A percentile compares a stretch with the other conserved stretches of the same genome.
Evolutionary conservation across 2,888 invertebrate genomes (phyloP).

Genomic region (Synanthedon andrenaeformis): DNA sequence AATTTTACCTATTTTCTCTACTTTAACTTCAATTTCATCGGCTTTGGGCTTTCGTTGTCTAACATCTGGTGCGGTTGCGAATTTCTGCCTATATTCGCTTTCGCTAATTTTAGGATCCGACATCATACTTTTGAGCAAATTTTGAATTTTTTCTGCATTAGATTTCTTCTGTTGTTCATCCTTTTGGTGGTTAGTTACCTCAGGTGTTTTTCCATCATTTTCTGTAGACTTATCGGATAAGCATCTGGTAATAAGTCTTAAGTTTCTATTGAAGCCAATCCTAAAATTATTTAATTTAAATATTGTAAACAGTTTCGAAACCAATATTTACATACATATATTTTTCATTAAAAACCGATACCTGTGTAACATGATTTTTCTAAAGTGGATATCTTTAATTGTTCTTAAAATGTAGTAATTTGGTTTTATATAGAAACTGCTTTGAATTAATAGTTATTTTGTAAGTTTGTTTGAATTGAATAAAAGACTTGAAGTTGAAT

Average conservation of each 20-base stretch:
- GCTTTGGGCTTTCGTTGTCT: slow-evolving; percentile 22
- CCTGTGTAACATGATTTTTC: no score
- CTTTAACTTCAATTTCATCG: slow-evolving; percentile 39
- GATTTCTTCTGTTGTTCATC: slow-evolving; percentile 22
- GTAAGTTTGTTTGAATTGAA: no score
- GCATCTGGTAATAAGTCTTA: slow-evolving; percentile 29
- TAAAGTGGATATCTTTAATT: no score
- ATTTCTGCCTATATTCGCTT: slow-evolving; percentile 42
- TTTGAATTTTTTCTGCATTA: slow-evolving; percentile 51
- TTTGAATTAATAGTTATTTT: no score
- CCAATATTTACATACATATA: no score
- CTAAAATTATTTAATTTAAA: slow-evolving; percentile 9
- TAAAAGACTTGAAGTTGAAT: neutral
- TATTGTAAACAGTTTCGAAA: slow-evolving; percentile 3
- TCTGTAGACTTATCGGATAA: slow-evolving; percentile 40
- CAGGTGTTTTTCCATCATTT: slow-evolving; percentile 25
- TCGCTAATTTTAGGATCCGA: slow-evolving; percentile 46
- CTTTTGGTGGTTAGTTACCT: slow-evolving; percentile 10
- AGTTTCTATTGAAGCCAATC: slow-evolving; percentile 25
- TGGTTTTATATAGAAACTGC: no score
- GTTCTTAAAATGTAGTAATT: no score
- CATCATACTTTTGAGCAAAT: slow-evolving; percentile 52
- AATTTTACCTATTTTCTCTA: slow-evolving; percentile 44
- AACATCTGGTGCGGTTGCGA: slow-evolving; percentile 41
- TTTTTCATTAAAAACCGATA: no score